Evolutionary conservation across 1,140 invertebrate species (phyloP).

Genomic region (Probaryconus sp.): DNA sequence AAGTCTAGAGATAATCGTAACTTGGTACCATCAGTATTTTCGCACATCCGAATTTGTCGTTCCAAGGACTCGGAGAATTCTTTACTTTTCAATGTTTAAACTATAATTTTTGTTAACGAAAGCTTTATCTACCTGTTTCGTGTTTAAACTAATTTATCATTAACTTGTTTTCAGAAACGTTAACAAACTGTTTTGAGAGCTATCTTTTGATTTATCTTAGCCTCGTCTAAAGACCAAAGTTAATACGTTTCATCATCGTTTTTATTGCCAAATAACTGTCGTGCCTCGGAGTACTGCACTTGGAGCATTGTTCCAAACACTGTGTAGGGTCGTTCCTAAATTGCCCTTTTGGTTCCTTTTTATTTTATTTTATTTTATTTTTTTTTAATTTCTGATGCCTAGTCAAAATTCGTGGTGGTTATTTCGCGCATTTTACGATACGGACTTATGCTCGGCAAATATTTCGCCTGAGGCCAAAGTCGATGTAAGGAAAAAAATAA

Average conservation of each 20-base stretch:
- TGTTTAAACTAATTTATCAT: too few species aligned
- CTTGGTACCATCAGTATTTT: constrained; percentile 48
- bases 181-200: constrained; percentile 24
- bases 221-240: constrained; percentile 39
- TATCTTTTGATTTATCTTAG: constrained; percentile 44
- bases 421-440: constrained; percentile 62
- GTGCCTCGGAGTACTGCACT: constrained; percentile 25
- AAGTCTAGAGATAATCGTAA: constrained; percentile 33
- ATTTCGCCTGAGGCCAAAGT: constrained; percentile 41
- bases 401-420: constrained; percentile 41
- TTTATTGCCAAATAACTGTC: constrained; percentile 58
- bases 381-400: not conserved
- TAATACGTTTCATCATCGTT: constrained; percentile 50
- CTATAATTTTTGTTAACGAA: too few species aligned
- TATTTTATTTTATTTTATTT: constrained; percentile 15
- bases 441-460: constrained; percentile 46
- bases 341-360: not conserved
- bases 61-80: too few species aligned
- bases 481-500: not conserved
- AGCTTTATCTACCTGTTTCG: too few species aligned
- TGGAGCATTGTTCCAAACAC: constrained; percentile 38
- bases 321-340: constrained; percentile 10
- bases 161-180: too few species aligned
- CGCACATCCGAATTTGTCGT: not conserved
- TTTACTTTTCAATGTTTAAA: too few species aligned